phyloP scores from a whole-genome alignment of 1,140 invertebrate species.

The Andrena cerasifolii region DNA sequence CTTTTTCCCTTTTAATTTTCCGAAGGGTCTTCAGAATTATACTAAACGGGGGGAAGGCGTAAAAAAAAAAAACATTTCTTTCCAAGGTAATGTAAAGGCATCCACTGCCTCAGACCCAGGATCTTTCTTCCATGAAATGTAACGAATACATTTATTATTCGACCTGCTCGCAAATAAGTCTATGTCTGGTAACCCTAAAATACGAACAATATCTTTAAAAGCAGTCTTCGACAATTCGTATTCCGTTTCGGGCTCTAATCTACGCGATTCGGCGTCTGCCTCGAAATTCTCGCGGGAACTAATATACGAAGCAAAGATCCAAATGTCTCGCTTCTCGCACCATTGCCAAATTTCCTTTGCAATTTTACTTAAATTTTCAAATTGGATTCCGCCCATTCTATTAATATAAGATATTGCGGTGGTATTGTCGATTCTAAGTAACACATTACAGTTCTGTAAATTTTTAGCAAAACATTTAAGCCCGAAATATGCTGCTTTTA shows the following conservation, averaged over 20 bases:
- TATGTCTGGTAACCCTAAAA: too few species aligned
- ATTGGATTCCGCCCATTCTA: slow-evolving; percentile 11
- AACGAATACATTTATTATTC: slow-evolving; percentile 43
- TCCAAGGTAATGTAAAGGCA: slow-evolving; percentile 44
- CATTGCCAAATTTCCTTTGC: slow-evolving; percentile 37
- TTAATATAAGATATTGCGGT: slow-evolving; percentile 44
- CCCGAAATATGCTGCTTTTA: slow-evolving; percentile 23
- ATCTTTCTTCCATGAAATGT: slow-evolving; percentile 33
- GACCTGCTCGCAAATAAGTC: slow-evolving; percentile 32
- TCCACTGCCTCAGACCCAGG: slow-evolving; percentile 23
- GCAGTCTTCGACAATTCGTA: neutral
- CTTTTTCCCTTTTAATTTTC: slow-evolving; percentile 54
- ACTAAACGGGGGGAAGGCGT: slow-evolving; percentile 61
- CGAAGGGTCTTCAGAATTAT: slow-evolving; percentile 43
- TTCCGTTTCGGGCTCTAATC: neutral
- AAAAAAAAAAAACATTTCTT: slow-evolving; percentile 43
- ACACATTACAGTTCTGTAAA: slow-evolving; percentile 60
- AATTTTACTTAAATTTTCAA: slow-evolving; percentile 30
- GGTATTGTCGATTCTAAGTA: slow-evolving; percentile 55
- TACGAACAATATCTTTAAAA: neutral
- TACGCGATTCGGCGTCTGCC: slow-evolving; percentile 15
- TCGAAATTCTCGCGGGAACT: slow-evolving; percentile 15
- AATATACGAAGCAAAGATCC: slow-evolving; percentile 40
- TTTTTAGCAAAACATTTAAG: slow-evolving; percentile 19
- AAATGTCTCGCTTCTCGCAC: slow-evolving; percentile 24